Evolutionary conservation across 2,888 invertebrate genomes (phyloP), one percentile per base, ranked within the genome.

Genomic region (Apodemia mormo): DNA sequence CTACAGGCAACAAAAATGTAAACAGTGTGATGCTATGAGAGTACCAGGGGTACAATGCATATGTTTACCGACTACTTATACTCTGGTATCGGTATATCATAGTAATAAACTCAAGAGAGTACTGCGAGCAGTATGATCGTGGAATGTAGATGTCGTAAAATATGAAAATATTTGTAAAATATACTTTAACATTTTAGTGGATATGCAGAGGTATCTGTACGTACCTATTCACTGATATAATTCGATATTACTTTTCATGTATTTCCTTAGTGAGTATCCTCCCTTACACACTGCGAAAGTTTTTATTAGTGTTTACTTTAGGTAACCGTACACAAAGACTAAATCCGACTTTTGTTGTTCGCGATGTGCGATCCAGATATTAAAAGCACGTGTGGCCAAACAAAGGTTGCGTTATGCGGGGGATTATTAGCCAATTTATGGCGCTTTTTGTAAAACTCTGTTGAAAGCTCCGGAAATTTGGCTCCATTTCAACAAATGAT

Each of bases 371-470:
- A 81, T 85, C 83, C 83, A 85, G 86, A 90, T 89, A 92, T 93
- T 92, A 92, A 93, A 92, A 92, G 92, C 93, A 93, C 92, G 93
- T 93, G 93, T 92, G 93, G 90, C 90, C 93, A 91, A 89, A 93
- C 93, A 93, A 93, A 92, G 92, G 93, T 93, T 90, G 84, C 92
- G 92, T 92, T 92, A 92, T 93, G 92, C 90, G 92, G 93, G 87
- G 89, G 93, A 93, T 93, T 92, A 93, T 93, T 91, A 90, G 92
- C 92, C 93, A 92, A 93, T 93, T 93, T 92, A 92, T 93, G 87
- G 90, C 85, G 85, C 92, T 92, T 93, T 93, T 92, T 93, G 90
- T 90, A n/a, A 87, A 89, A 88, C 88, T 88, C 86, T 83, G 92
- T 85, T 90, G 90, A 90, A 92, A 92, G 88, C 89, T 81, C 89